Conservation (phyloP, 2,113 vertebrate species). For the Clarias batrachus region DNA sequence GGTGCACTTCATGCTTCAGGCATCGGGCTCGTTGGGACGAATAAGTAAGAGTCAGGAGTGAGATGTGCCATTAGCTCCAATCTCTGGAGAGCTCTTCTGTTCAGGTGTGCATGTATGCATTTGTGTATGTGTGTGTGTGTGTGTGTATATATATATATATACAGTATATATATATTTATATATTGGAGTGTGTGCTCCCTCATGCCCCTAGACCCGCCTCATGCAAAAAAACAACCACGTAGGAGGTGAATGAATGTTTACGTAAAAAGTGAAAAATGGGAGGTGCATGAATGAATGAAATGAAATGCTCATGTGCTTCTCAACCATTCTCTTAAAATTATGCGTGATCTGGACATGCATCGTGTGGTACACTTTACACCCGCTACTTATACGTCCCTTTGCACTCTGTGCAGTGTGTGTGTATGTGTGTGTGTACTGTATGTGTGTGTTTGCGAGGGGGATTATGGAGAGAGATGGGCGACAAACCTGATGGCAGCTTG, state of each 20-base stretch:
- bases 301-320: slow-evolving; percentile 22
- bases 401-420: slow-evolving; percentile 11
- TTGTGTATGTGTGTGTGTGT: slow-evolving; percentile 14
- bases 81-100: slow-evolving; percentile 66
- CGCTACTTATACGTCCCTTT: not conserved
- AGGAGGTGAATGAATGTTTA: slow-evolving; percentile 38
- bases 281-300: slow-evolving; percentile 60
- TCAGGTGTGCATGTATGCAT: slow-evolving; percentile 65
- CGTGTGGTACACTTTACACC: not conserved
- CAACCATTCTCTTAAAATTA: slow-evolving; percentile 27
- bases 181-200: slow-evolving; percentile 10
- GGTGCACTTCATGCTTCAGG: slow-evolving; percentile 48
- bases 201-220: slow-evolving; percentile 49
- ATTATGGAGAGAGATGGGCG: slow-evolving; percentile 72
- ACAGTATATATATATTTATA: not conserved
- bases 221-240: slow-evolving; percentile 52
- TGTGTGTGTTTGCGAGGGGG: slow-evolving; percentile 56
- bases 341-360: slow-evolving; percentile 21
- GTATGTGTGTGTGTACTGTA: slow-evolving; percentile 17
- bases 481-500: slow-evolving; percentile 77
- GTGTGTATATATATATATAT: not conserved
- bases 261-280: slow-evolving; percentile 38
- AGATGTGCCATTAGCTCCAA: slow-evolving; percentile 71
- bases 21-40: slow-evolving; percentile 65
- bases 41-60: slow-evolving; percentile 74